A percentile compares a stretch with the other conserved stretches of the same genome.
phyloP scores from a whole-genome alignment of 2,797 vertebrate genomes.

The Phyllotis vaccarum region DNA sequence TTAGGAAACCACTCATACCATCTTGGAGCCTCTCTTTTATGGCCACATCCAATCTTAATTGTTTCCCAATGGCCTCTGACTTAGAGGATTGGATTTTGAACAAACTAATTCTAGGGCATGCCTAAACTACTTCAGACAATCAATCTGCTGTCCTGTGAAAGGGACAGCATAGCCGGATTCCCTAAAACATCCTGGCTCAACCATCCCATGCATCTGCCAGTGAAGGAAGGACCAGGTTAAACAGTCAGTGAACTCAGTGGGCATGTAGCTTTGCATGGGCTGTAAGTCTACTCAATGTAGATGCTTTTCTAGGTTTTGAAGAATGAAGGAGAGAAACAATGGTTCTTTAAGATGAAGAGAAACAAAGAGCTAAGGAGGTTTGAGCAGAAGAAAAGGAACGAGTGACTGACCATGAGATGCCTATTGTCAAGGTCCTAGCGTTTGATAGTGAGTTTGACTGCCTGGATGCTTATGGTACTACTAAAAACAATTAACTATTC shows the following conservation, averaged over 20 bases:
- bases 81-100: neutral
- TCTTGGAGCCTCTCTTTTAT: neutral
- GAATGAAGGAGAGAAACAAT: neutral
- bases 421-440: neutral
- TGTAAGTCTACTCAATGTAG: neutral
- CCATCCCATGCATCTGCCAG: neutral
- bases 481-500: neutral
- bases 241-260: neutral
- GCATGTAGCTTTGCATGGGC: neutral
- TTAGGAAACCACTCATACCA: neutral
- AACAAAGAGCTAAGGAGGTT: neutral
- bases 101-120: neutral
- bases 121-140: neutral
- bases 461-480: neutral
- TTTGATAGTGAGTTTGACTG: neutral
- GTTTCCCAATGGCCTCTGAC: neutral
- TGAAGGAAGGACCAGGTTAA: neutral
- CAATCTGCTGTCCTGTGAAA: neutral
- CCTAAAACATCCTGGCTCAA: no score
- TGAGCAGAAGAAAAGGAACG: neutral
- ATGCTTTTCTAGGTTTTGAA: conserved; percentile 20
- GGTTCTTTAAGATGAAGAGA: neutral
- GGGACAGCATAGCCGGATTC: neutral
- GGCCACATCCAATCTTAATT: no score
- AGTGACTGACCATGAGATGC: no score